These are phyloP conservation scores for Limonius californicus DNA, from an alignment of 1,140 invertebrate species.

Conservation along the genomic window DNA sequence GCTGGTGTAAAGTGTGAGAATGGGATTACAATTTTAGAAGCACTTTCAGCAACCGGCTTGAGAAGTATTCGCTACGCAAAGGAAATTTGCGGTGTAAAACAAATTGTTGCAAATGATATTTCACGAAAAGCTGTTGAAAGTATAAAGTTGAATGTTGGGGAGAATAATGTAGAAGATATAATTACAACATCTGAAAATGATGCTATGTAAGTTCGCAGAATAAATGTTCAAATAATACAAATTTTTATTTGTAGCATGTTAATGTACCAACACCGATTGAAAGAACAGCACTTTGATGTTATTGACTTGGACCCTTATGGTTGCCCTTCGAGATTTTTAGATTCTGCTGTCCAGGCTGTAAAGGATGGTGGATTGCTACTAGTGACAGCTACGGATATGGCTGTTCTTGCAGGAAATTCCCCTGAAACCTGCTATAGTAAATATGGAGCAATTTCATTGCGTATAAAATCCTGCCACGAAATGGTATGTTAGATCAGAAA, in stretches of 20 bases:
- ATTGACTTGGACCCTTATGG: conserved; percentile 98
- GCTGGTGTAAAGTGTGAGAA: conserved; percentile 46
- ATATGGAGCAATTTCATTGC: conserved; percentile 89
- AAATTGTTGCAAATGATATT: conserved; percentile 93
- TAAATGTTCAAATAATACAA: too few relatives aligned
- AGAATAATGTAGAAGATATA: conserved; percentile 74
- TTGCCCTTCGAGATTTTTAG: conserved; percentile 88
- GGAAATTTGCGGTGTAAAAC: conserved; percentile 78
- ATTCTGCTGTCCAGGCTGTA: conserved; percentile 82
- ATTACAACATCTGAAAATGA: conserved; percentile 73
- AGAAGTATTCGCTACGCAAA: conserved; percentile 94
- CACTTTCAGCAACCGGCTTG: conserved; percentile 91
- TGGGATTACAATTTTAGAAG: conserved; percentile 81
- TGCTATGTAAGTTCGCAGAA: conserved; percentile 77
- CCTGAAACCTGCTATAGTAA: conserved; percentile 88
- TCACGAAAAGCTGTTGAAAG: conserved; percentile 81
- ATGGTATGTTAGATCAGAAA: conserved; percentile 58
- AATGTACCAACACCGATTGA: conserved; percentile 72
- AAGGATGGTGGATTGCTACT: conserved; percentile 79
- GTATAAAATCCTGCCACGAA: conserved; percentile 91
- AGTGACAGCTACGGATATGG: conserved; percentile 98
- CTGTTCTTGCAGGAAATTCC: conserved; percentile 91
- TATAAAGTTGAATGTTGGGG: conserved; percentile 77
- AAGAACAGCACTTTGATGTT: conserved; percentile 74
- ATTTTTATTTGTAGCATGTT: conserved; percentile 60